Conservation (phyloP, 2,888 invertebrate genomes). For the Patella pellucida region DNA sequence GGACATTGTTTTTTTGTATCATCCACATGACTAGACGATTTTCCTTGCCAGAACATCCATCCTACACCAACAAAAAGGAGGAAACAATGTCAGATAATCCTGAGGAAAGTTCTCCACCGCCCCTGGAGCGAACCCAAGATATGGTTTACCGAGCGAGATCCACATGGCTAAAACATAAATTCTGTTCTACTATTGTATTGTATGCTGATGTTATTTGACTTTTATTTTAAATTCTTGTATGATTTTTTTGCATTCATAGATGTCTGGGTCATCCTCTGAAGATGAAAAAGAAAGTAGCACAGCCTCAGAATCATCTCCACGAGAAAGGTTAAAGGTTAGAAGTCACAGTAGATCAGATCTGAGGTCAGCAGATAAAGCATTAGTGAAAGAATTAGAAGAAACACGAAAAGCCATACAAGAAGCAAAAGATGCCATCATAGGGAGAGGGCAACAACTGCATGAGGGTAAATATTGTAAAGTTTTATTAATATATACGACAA, state of each 20-base stretch:
- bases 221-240: too few relatives aligned
- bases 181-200: too few relatives aligned
- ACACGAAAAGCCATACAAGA: slow-evolving; percentile 55
- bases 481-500: not conserved
- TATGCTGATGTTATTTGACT: too few relatives aligned
- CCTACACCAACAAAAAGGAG: too few relatives aligned
- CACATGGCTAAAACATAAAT: too few relatives aligned
- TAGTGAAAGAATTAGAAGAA: slow-evolving; percentile 50
- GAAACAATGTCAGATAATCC: too few relatives aligned
- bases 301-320: slow-evolving; percentile 23
- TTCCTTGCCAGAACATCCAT: too few relatives aligned
- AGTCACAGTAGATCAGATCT: slow-evolving; percentile 13
- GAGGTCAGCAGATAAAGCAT: slow-evolving; percentile 19
- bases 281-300: slow-evolving; percentile 30
- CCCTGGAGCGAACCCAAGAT: too few relatives aligned
- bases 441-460: slow-evolving; percentile 2
- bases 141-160: too few relatives aligned
- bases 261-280: slow-evolving; percentile 22
- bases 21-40: too few relatives aligned
- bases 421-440: slow-evolving; percentile 45
- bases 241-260: not conserved
- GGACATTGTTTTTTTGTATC: too few relatives aligned
- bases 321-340: slow-evolving; percentile 3
- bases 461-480: not conserved
- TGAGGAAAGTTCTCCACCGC: too few relatives aligned